Percentiles rank a stretch among this genome's conserved stretches.
These are phyloP conservation scores for Cotesia glomerata DNA, from an alignment of 1,140 invertebrate genomes.

Conservation along the genomic window DNA sequence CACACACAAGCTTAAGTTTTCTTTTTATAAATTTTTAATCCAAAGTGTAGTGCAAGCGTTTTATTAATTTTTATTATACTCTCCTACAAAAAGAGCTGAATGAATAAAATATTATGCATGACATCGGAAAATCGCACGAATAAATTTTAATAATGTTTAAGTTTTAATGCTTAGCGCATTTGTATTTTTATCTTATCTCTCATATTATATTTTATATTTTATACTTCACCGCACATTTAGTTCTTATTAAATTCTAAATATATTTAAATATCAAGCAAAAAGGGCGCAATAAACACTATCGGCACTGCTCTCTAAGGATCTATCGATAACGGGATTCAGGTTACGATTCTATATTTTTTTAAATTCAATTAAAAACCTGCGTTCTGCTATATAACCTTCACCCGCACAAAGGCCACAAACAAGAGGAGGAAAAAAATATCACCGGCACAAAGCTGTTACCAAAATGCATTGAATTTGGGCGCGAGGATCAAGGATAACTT, in stretches of 20 bases:
- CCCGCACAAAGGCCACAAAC: slow-evolving; percentile 36
- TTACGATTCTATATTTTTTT: slow-evolving; percentile 27
- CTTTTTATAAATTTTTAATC: background rate
- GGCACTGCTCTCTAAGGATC: slow-evolving; percentile 48
- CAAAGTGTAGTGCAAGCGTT: background rate
- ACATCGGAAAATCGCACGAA: slow-evolving; percentile 17
- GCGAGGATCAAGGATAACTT: background rate
- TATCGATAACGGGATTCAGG: slow-evolving; percentile 55
- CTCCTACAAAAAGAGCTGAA: background rate
- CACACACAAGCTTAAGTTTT: slow-evolving; percentile 8
- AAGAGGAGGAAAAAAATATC: slow-evolving; percentile 36
- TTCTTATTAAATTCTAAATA: background rate
- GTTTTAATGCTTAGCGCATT: background rate
- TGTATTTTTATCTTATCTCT: background rate
- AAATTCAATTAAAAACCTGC: slow-evolving; percentile 23
- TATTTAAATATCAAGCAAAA: background rate
- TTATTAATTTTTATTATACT: background rate
- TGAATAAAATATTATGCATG: slow-evolving; percentile 18
- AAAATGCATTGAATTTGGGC: slow-evolving; percentile 35
- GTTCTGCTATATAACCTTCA: slow-evolving; percentile 29
- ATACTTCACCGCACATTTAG: background rate
- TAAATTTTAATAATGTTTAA: background rate
- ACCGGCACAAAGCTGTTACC: slow-evolving; percentile 35
- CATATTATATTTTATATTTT: background rate
- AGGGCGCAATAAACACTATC: slow-evolving; percentile 3